Evolutionary conservation across 2,888 invertebrate genomes (phyloP).

Genomic region (Tholera decimalis): DNA sequence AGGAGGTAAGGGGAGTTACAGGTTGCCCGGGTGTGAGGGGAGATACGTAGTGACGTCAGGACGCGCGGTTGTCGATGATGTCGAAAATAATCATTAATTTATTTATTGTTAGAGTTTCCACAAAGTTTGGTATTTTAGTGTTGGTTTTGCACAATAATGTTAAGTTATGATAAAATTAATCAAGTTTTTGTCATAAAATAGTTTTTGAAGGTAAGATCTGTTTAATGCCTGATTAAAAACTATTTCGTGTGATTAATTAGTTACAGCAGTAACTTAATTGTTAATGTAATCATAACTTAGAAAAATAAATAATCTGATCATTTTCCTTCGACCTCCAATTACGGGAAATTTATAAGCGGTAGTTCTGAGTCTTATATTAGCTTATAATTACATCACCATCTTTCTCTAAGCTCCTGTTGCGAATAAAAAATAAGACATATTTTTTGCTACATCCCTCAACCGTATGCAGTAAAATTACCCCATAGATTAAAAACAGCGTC

Average conservation of each 20-base stretch:
- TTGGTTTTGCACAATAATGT: background rate
- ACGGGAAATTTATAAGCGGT: background rate
- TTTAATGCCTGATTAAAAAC: background rate
- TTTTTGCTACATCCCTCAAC: background rate
- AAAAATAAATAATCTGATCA: background rate
- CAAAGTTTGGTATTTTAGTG: background rate
- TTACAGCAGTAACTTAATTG: background rate
- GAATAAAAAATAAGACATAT: background rate
- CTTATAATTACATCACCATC: rapidly evolving
- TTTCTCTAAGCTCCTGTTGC: background rate
- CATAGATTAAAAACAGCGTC: background rate
- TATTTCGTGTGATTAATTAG: background rate
- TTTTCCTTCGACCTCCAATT: background rate
- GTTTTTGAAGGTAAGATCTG: background rate
- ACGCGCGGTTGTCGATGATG: conserved; percentile 64
- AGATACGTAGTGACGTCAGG: conserved; percentile 74
- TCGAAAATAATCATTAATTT: conserved; percentile 21
- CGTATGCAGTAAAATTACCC: background rate
- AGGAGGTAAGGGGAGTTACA: conserved; percentile 85
- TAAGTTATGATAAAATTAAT: background rate
- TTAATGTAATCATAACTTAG: background rate
- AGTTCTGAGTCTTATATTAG: too few relatives aligned
- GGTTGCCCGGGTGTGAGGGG: conserved; percentile 85
- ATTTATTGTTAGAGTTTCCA: conserved; percentile 1
- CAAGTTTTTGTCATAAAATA: background rate